Evolutionary conservation across 1,140 invertebrate genomes (phyloP), one percentile per base, ranked within the genome.

Genomic region (Kradibia gibbosae): DNA sequence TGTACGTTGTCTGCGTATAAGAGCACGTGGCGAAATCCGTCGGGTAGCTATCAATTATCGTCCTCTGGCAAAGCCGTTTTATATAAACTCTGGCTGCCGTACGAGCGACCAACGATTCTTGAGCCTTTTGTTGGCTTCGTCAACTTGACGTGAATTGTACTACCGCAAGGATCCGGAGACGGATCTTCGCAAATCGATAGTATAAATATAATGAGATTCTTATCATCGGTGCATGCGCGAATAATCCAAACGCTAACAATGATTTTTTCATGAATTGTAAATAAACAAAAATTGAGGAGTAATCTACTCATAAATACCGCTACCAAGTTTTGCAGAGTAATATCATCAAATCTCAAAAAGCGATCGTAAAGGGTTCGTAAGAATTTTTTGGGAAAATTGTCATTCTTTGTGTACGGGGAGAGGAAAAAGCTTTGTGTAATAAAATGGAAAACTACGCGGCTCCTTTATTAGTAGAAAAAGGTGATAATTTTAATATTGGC

Each of bases 1-100:
- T 4, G 36, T 20, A 72, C 62, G 20, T 53, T 31, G 57, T 28
- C 1, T 8, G 76, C 15, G 45, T 60, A 50, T 20, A 78, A 0
- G 62, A n/a, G 11, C 67, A 81, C 65, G 82, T 85, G 84, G 84
- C 80, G 84, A 85, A 85, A 85, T 84, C 71, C 84, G 82, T 84
- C 83, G 83, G 83, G 82, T 76, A 65, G 83, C 83, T 83, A 84
- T 85, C 84, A 83, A 85, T 83, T 83, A 83, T 83, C 80, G 70
- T 70, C 25, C 50, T 22, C 78, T 39, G 60, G 78, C 75, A 75
- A 50, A 48, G 73, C 45, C 74, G 81, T 84, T 76, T 84, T 73
- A 74, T 80, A 57, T 72, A 60, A 22, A 53, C 62, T 71, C 2
- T 31, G 2, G 20, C 4, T 28, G 39, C 36, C 4, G 25, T n/a